These are phyloP conservation scores for Papilio machaon DNA, from an alignment of 1,140 invertebrate species.

Conservation along the genomic window DNA sequence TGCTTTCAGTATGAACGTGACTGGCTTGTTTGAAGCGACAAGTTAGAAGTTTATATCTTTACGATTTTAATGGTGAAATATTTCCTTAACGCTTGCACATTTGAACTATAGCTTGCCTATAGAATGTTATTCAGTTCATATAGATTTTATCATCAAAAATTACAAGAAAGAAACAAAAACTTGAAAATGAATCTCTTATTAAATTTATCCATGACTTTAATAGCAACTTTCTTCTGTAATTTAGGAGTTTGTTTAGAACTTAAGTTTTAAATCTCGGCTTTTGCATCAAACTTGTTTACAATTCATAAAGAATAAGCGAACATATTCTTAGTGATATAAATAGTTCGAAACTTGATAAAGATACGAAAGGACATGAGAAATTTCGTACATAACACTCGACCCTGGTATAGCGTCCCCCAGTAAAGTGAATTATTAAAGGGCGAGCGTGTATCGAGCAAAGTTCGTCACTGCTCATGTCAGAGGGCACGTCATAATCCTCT, in stretches of 20 bases:
- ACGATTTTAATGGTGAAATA: too few relatives aligned
- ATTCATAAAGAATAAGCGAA: not conserved
- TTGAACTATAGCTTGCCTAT: too few relatives aligned
- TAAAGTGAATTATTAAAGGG: conserved; percentile 57
- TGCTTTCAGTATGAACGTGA: conserved; percentile 13
- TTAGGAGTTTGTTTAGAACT: too few relatives aligned
- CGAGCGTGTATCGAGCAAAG: conserved; percentile 45
- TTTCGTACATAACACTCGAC: not conserved
- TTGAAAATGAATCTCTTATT: too few relatives aligned
- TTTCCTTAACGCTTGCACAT: too few relatives aligned
- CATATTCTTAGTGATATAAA: not conserved
- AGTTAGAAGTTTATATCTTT: not conserved
- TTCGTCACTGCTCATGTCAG: conserved; percentile 53
- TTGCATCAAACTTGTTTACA: not conserved
- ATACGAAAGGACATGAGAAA: not conserved
- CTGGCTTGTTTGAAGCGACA: not conserved
- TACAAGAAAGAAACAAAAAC: too few relatives aligned
- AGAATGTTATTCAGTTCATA: too few relatives aligned
- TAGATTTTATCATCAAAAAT: too few relatives aligned
- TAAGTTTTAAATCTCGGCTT: not conserved
- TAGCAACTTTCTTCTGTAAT: too few relatives aligned
- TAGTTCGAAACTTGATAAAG: not conserved
- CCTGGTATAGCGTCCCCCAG: not conserved
- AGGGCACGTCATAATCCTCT: conserved; percentile 67
- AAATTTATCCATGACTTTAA: too few relatives aligned